Percentiles rank a stretch among this genome's conserved stretches.
phyloP scores from a whole-genome alignment of 2,888 invertebrate species.

The Cataglyphis livida region DNA sequence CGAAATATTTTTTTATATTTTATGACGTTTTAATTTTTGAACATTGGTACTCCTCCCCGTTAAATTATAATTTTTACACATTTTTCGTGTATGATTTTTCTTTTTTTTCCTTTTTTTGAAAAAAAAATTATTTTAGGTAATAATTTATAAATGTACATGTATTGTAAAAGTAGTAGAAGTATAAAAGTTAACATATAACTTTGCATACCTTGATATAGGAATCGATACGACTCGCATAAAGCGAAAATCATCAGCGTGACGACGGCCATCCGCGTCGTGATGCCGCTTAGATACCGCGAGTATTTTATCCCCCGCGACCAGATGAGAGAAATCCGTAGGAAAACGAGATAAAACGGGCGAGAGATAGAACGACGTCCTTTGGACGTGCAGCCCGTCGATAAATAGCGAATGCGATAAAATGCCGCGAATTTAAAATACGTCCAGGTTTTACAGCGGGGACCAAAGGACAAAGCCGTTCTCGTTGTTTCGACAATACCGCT shows the following conservation, averaged over 20 bases:
- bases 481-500: conserved; percentile 79
- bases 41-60: background rate
- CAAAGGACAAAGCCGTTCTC: conserved; percentile 79
- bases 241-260: conserved; percentile 68
- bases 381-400: conserved; percentile 77
- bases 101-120: background rate
- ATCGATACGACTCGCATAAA: conserved; percentile 11
- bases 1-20: background rate
- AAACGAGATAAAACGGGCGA: conserved; percentile 50
- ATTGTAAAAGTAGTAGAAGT: conserved; percentile 3
- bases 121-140: background rate
- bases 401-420: conserved; percentile 78
- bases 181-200: background rate
- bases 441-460: conserved; percentile 77
- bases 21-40: background rate
- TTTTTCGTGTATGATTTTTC: background rate
- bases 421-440: conserved; percentile 78
- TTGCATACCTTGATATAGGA: background rate
- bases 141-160: background rate
- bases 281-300: conserved; percentile 61
- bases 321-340: conserved; percentile 51
- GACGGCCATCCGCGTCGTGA: conserved; percentile 65
- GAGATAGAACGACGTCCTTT: conserved; percentile 71
- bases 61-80: background rate
- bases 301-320: conserved; percentile 66